Evolutionary conservation across 1,140 invertebrate species (phyloP).

Genomic region (Solen grandis): DNA sequence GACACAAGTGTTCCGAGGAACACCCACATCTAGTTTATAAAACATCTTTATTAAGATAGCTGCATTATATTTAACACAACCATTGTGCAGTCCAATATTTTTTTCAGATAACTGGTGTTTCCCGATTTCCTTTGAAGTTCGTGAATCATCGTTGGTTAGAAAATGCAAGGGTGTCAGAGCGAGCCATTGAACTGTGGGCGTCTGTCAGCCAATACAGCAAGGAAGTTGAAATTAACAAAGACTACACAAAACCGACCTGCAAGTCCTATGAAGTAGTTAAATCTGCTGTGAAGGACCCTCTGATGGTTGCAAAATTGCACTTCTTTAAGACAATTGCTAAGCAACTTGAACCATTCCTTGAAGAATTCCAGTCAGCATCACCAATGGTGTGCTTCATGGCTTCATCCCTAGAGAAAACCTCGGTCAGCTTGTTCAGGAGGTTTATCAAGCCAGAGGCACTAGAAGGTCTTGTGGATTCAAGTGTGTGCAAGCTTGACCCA

Average conservation of each 20-base stretch:
- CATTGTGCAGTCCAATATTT: slow-evolving; percentile 53
- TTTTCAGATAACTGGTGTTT: slow-evolving; percentile 53
- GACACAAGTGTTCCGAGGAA: no score
- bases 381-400: slow-evolving; percentile 48
- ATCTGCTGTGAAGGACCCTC: slow-evolving; percentile 13
- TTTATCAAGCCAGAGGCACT: slow-evolving; percentile 29
- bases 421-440: slow-evolving; percentile 7
- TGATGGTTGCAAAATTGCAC: slow-evolving; percentile 28
- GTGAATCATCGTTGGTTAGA: slow-evolving; percentile 50
- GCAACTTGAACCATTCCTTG: slow-evolving; percentile 47
- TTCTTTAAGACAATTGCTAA: slow-evolving; percentile 33
- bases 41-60: no score
- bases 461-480: background rate
- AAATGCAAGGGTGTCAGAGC: slow-evolving; percentile 32
- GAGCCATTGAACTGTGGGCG: slow-evolving; percentile 38
- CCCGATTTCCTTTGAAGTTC: slow-evolving; percentile 50
- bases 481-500: slow-evolving; percentile 8
- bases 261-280: slow-evolving; percentile 27
- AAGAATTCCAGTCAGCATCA: slow-evolving; percentile 22
- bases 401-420: background rate
- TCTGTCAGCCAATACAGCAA: slow-evolving; percentile 14
- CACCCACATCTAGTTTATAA: no score
- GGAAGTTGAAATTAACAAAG: slow-evolving; percentile 6
- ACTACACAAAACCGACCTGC: slow-evolving; percentile 1
- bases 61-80: slow-evolving; percentile 48